Evolutionary conservation across 1,140 invertebrate genomes (phyloP).

Genomic region (Sycobia sp.): DNA sequence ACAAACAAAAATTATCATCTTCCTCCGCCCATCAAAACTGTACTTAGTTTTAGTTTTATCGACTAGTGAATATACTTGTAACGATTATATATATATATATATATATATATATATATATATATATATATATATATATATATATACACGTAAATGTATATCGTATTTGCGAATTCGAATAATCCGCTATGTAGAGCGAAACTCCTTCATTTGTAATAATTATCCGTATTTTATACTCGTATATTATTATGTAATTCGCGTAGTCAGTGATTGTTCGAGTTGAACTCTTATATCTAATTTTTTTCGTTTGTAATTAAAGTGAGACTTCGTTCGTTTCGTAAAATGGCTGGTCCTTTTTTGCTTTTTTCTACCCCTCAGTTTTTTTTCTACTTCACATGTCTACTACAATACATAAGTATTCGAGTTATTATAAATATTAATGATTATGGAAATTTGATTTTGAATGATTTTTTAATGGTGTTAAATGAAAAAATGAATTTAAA

Average conservation of each 20-base stretch:
- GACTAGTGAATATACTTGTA: too few relatives aligned
- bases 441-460: too few relatives aligned
- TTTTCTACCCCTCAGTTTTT: too few relatives aligned
- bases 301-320: constrained; percentile 28
- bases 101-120: constrained; percentile 5
- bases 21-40: constrained; percentile 6
- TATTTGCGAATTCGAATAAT: constrained; percentile 3
- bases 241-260: constrained; percentile 20
- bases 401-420: too few relatives aligned
- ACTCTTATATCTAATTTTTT: constrained; percentile 11
- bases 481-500: too few relatives aligned
- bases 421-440: too few relatives aligned
- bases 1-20: background rate
- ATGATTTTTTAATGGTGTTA: too few relatives aligned
- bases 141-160: constrained; percentile 3
- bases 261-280: constrained; percentile 8
- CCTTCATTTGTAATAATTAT: constrained; percentile 4
- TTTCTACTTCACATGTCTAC: too few relatives aligned
- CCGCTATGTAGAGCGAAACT: background rate
- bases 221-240: constrained; percentile 17
- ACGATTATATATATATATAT: background rate
- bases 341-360: constrained; percentile 3
- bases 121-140: background rate
- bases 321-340: constrained; percentile 22
- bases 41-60: constrained; percentile 13